Evolutionary conservation across 64 coral and sea anemone genomes (phyloP).

Genomic region (Stichodactyla mertensii): DNA sequence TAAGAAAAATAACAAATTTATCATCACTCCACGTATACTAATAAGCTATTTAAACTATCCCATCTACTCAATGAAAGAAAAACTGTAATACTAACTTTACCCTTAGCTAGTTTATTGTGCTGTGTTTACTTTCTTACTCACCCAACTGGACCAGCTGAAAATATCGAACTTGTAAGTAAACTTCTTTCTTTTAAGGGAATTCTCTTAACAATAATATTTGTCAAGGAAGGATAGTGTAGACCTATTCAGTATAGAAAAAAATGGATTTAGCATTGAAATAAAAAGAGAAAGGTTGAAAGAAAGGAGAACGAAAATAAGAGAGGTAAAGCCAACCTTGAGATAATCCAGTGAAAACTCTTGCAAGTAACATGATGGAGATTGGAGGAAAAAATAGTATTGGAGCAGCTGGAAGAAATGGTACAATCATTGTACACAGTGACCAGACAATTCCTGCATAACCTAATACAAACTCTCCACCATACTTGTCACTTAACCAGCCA

Average conservation of each 20-base stretch:
- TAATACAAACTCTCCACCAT: slow-evolving; percentile 80
- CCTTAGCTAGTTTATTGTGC: not conserved
- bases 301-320: not conserved
- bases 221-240: slow-evolving; percentile 86
- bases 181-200: slow-evolving; percentile 77
- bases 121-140: slow-evolving; percentile 26
- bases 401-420: slow-evolving; percentile 65
- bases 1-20: no score
- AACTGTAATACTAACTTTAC: no score
- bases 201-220: slow-evolving; percentile 81
- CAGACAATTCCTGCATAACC: slow-evolving; percentile 63
- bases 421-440: slow-evolving; percentile 61
- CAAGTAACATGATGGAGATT: slow-evolving; percentile 43
- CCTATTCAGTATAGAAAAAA: slow-evolving; percentile 23
- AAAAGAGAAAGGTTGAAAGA: not conserved
- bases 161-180: slow-evolving; percentile 72
- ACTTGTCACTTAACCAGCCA: slow-evolving; percentile 83
- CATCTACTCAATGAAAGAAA: no score
- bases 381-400: slow-evolving; percentile 52
- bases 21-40: no score
- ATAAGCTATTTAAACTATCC: no score
- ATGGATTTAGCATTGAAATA: no score
- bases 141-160: slow-evolving; percentile 86
- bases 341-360: slow-evolving; percentile 64
- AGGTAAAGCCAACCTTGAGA: slow-evolving; percentile 52